Base-by-base conservation (phyloP, 2,888 invertebrate species). In the Cataglyphis livida region DNA sequence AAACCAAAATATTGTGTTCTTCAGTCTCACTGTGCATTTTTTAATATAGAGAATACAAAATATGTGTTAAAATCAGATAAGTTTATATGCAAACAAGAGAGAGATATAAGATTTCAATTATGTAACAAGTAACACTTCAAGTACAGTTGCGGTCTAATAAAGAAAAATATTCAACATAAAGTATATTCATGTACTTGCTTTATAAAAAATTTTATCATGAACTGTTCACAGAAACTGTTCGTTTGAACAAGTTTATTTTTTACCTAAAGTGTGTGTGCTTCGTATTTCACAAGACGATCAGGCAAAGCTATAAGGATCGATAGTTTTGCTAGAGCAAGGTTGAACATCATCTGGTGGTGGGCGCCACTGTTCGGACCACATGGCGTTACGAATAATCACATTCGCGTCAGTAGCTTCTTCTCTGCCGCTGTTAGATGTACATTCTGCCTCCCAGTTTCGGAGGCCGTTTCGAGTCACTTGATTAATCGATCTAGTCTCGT, bases 241-340 rank as follows among this genome's bases (percentile, higher is more conserved):
- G 32, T 41, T 74, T 75, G 28, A 81, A 78, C 82, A 81, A 73
- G 81, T 79, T 81, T 64, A 82, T n/a, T 84, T 68, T 74, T 74
- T 84, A 70, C 38, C 65, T 83, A 84, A 82, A 35, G 44, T 74
- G 35, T 74, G 28, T 76, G 35, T 78, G 41, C 59, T 78, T 70
- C 32, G 57, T 51, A 59, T 85, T 82, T 85, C 68, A 65, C 62
- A 84, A 83, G 84, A 70, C 82, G 76, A 89, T 92, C 90, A 94
- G 87, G 93, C 92, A 83, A 94, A 94, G 74, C 92, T 92, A 81
- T 94, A 93, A 74, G 94, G 93, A 82, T 94, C 94, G 57, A 93
- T 91, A 28, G 93, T 93, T 90, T 94, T 94, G 84, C 94, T 94
- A 71, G 94, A 93, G 83, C 94, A 94, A 68, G 94, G 94, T 86